Conservation (phyloP, 2,888 invertebrate species). For the Acanthosepion lycidas region DNA sequence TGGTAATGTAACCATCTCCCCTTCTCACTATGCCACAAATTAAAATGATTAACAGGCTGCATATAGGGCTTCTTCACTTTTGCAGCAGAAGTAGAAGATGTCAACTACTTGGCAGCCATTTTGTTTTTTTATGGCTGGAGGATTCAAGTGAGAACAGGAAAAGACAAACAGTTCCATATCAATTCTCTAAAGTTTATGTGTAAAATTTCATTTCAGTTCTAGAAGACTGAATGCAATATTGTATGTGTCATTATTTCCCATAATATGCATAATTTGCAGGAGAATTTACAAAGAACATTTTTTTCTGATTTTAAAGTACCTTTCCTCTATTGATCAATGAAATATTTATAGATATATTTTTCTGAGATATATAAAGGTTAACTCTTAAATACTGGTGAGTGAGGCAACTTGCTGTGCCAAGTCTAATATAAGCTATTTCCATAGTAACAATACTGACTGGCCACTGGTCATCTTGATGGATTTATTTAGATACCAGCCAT, state of each 20-base stretch:
- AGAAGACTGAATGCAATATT: too few species aligned
- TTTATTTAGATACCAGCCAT: background rate
- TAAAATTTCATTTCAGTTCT: too few species aligned
- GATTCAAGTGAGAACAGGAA: background rate
- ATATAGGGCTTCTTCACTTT: background rate
- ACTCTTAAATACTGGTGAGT: background rate
- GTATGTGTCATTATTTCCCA: too few species aligned
- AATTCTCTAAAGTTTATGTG: too few species aligned
- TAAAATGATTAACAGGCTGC: background rate
- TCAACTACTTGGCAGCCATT: background rate
- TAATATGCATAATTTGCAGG: too few species aligned
- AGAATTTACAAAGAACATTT: too few species aligned
- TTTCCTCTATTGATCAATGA: background rate
- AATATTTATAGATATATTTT: background rate
- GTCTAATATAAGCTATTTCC: background rate
- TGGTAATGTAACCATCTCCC: background rate
- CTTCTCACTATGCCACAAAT: background rate
- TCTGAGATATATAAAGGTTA: background rate
- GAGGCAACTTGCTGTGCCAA: slow-evolving; percentile 1
- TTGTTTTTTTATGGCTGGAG: background rate
- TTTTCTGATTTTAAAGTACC: too few species aligned
- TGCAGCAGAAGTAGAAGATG: too few species aligned
- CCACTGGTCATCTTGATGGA: background rate
- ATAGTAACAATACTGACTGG: background rate
- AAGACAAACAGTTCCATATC: background rate